Evolutionary conservation across 2,888 invertebrate genomes (phyloP).

Genomic region (Tricholauxania praeusta): DNA sequence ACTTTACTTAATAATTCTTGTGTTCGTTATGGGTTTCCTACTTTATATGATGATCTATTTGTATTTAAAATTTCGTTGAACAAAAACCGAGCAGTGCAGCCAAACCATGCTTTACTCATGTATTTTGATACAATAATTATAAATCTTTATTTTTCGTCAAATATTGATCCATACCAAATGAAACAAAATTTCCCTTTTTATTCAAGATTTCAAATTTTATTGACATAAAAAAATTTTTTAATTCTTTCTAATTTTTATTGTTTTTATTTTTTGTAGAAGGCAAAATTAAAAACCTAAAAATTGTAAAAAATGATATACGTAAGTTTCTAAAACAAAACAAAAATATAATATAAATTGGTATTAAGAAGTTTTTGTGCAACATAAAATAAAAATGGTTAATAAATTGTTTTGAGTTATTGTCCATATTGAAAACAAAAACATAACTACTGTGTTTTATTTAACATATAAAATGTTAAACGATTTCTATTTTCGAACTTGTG

Average conservation of each 20-base stretch:
- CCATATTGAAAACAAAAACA: conserved; percentile 1
- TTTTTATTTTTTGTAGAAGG: too few species aligned
- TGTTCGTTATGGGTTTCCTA: conserved; percentile 48
- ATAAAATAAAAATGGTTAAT: conserved; percentile 13
- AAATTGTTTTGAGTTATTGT: conserved; percentile 17
- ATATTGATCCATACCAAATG: too few species aligned
- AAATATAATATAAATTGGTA: background rate
- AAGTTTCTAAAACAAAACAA: conserved; percentile 28
- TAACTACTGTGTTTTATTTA: conserved; percentile 2
- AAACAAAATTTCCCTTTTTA: too few species aligned
- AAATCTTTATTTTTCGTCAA: too few species aligned
- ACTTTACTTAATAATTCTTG: conserved; percentile 52
- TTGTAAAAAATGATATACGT: conserved; percentile 22
- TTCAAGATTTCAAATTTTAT: too few species aligned
- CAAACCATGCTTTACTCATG: too few species aligned
- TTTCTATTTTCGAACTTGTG: too few species aligned
- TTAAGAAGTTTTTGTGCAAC: background rate
- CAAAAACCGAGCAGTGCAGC: too few species aligned
- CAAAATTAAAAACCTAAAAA: conserved; percentile 2
- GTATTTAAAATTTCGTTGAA: conserved; percentile 34
- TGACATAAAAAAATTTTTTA: too few species aligned
- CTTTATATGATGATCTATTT: conserved; percentile 35
- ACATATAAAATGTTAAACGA: background rate
- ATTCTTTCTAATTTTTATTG: too few species aligned
- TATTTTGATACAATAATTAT: too few species aligned